A percentile compares a stretch with the other conserved stretches of the same genome.
phyloP scores from a whole-genome alignment of 2,888 invertebrate species.

The Ophion slaviceki region DNA sequence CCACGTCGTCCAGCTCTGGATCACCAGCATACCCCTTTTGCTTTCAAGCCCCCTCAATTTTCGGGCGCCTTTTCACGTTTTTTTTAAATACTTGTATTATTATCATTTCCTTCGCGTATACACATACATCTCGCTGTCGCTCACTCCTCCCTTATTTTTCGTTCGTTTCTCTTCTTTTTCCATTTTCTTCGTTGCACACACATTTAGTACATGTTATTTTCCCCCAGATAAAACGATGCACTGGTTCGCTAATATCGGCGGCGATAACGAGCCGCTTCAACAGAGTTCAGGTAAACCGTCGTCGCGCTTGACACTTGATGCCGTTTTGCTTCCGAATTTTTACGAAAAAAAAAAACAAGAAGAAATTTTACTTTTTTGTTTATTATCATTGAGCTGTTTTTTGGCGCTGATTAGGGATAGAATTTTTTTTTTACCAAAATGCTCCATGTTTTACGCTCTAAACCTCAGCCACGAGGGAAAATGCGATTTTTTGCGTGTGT shows the following conservation, averaged over 20 bases:
- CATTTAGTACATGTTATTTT: constrained; percentile 69
- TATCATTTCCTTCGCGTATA: background rate
- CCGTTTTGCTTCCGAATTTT: constrained; percentile 7
- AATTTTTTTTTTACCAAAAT: no score
- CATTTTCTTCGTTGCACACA: constrained; percentile 16
- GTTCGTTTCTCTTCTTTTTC: background rate
- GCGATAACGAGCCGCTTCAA: constrained; percentile 74
- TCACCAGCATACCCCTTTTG: constrained; percentile 6
- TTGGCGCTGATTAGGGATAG: no score
- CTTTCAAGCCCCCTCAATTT: background rate
- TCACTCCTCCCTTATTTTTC: background rate
- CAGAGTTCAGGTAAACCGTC: constrained; percentile 77
- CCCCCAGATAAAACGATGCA: constrained; percentile 82
- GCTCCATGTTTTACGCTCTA: no score
- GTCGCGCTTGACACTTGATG: constrained; percentile 11
- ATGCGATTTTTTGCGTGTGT: no score
- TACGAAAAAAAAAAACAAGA: no score
- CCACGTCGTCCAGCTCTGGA: constrained; percentile 24
- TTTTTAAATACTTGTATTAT: background rate
- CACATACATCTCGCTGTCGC: background rate
- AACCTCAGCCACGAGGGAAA: no score
- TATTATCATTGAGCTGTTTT: no score
- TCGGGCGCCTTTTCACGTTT: background rate
- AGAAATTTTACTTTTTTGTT: no score
- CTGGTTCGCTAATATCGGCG: constrained; percentile 82